phyloP scores from a whole-genome alignment of 1,140 invertebrate species.

The Pararge aegeria region DNA sequence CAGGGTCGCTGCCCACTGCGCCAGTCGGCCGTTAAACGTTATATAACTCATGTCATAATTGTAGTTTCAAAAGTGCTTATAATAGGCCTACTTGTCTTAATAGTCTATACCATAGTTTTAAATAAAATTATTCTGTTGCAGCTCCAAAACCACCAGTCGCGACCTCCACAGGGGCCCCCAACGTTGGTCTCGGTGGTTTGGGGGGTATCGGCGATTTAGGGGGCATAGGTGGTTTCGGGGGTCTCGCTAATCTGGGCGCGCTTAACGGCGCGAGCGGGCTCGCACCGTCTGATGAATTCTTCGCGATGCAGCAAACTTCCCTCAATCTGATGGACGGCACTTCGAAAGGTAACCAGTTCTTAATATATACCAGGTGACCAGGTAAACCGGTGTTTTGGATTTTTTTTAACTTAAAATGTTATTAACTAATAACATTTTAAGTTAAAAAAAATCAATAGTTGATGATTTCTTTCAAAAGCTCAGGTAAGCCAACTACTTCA shows the following conservation, averaged over 20 bases:
- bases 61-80: no score
- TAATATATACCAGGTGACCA: no score
- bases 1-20: no score
- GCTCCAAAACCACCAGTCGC: slow-evolving; percentile 33
- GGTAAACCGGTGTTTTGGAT: no score
- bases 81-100: no score
- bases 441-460: no score
- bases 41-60: no score
- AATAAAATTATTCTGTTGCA: slow-evolving; percentile 19
- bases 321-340: slow-evolving; percentile 47
- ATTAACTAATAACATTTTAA: no score
- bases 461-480: no score
- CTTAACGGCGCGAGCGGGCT: slow-evolving; percentile 12
- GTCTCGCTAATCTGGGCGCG: not conserved
- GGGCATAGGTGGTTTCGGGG: not conserved
- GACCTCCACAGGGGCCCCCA: not conserved
- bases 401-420: no score
- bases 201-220: slow-evolving; percentile 19
- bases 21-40: no score
- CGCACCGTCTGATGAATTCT: slow-evolving; percentile 32
- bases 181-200: slow-evolving; percentile 9
- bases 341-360: slow-evolving; percentile 41
- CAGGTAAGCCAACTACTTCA: no score
- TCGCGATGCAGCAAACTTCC: slow-evolving; percentile 52
- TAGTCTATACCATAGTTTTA: not conserved